Conservation (phyloP, 1,140 invertebrate species). For the Drosophila suzukii region DNA sequence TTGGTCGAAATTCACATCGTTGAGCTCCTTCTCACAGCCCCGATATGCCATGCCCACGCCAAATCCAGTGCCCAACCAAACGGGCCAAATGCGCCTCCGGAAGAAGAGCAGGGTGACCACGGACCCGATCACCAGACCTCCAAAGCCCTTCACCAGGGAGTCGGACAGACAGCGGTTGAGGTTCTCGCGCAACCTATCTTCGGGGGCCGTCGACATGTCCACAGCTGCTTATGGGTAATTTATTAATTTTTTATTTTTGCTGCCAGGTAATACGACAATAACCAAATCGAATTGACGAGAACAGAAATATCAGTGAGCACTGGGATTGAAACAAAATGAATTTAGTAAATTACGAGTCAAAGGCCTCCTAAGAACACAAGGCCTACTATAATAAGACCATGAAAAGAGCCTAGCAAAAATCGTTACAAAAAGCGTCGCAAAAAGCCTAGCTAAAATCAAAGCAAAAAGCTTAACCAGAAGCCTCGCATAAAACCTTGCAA, state of each 20-base stretch:
- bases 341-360: no score
- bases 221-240: not conserved
- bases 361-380: no score
- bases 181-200: constrained; percentile 86
- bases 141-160: constrained; percentile 87
- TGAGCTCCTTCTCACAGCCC: constrained; percentile 89
- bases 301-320: not conserved
- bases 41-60: constrained; percentile 91
- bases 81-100: constrained; percentile 88
- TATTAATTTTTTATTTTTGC: not conserved
- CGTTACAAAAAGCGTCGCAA: no score
- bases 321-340: not conserved
- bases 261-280: not conserved
- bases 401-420: no score
- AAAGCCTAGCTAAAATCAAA: no score
- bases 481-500: no score
- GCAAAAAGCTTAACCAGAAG: no score
- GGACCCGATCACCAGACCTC: constrained; percentile 88
- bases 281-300: constrained; percentile 3
- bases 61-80: constrained; percentile 89
- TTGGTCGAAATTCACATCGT: constrained; percentile 60
- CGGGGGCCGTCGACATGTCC: constrained; percentile 44
- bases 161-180: constrained; percentile 88
- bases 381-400: no score
- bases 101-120: constrained; percentile 89